phyloP scores from a whole-genome alignment of 2,888 invertebrate genomes.

The Mimumesa dahlbomi region DNA sequence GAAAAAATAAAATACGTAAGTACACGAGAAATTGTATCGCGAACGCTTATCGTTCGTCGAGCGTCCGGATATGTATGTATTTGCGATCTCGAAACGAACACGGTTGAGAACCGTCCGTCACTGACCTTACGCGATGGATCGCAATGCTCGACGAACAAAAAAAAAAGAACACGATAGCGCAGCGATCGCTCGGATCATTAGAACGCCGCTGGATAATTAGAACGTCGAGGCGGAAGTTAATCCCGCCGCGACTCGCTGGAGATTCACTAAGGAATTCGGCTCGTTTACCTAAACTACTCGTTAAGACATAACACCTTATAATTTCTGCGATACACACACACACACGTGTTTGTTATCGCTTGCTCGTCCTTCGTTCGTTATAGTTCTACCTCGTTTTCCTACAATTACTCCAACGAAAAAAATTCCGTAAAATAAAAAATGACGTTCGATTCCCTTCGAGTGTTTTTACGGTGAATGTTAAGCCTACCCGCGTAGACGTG shows the following conservation, averaged over 20 bases:
- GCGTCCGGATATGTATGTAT: too few relatives aligned
- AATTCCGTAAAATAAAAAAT: too few relatives aligned
- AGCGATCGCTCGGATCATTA: conserved; percentile 60
- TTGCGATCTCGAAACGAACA: conserved; percentile 20
- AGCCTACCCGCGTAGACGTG: too few relatives aligned
- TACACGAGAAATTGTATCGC: conserved; percentile 42
- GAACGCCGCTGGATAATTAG: conserved; percentile 47
- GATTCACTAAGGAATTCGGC: conserved; percentile 34
- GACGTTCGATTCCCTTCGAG: too few relatives aligned
- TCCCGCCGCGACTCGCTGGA: conserved; percentile 10
- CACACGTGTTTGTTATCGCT: background rate
- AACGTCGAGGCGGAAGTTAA: conserved; percentile 45
- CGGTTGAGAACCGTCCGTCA: conserved; percentile 28
- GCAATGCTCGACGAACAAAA: conserved; percentile 38
- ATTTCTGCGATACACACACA: conserved; percentile 1
- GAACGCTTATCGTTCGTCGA: conserved; percentile 11
- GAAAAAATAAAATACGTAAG: conserved; percentile 21
- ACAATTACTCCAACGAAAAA: background rate
- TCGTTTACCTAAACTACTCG: conserved; percentile 36
- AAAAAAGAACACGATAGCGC: conserved; percentile 52
- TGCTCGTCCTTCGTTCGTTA: background rate
- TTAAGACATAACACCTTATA: conserved; percentile 36
- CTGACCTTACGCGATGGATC: conserved; percentile 53
- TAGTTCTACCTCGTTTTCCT: background rate
- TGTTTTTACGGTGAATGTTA: too few relatives aligned